Base-by-base conservation (phyloP, 1,140 invertebrate genomes). In the Leguminivora glycinivorella region DNA sequence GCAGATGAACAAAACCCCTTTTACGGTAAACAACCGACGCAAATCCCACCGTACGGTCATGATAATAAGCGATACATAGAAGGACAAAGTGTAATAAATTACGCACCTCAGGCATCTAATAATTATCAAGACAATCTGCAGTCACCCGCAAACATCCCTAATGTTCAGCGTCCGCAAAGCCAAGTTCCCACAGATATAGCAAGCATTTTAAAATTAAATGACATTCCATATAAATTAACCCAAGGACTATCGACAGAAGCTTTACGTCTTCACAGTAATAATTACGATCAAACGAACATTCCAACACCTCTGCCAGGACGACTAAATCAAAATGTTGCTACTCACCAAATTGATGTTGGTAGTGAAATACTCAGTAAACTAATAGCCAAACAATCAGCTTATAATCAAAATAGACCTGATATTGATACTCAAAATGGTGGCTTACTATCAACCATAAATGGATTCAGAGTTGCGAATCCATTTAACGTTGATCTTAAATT, bases 401-500 rank as follows among this genome's bases (percentile, higher is more conserved):
- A 82, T n/a, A 80, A 74, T 40, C 69, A 72, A 6, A 83, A 85
- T 22, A 81, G 80, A 71, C 88, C 84, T n/a, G 89, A 92, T 71
- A 73, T 88, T 19, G 84, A 92, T 38, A 26, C 77, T 34, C 83
- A 84, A 72, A 71, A 70, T 26, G 75, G 73, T 60, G 78, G 78
- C 56, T 75, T 83, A 67, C 25, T 92, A 60, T 83, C 91, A 0
- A 92, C 83, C 1, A 90, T 92, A 25, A 89, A 92, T 81, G 91
- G 89, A 4, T 84, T 90, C 71, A 87, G 84, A 81, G 85, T 92
- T 10, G 86, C 85, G 22, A 92, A 92, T 75, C 92, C 92, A 12
- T 92, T 84, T 68, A 92, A 92, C 71, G 76, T 92, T 2, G 92
- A 92, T 76, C 72, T 92, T 4, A 90, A 88, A 81, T 70, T 92